Evolutionary conservation across 2,113 vertebrate genomes (phyloP).

Genomic region (Rhinopomastus cyanomelas): DNA sequence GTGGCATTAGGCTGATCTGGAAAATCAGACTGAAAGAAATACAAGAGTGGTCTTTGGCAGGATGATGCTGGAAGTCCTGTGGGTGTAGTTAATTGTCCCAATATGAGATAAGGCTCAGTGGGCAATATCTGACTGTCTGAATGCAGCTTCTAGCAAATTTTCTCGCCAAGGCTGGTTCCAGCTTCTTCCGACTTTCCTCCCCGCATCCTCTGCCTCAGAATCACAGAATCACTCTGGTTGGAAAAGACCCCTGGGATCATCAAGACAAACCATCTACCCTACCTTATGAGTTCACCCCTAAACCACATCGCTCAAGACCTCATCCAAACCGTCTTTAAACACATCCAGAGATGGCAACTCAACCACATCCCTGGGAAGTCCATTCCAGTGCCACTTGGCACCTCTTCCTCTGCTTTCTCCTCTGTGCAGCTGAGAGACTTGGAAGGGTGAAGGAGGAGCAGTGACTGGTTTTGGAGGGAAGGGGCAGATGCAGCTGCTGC

Average conservation of each 20-base stretch:
- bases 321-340: too few species aligned
- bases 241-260: too few species aligned
- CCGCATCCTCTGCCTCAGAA: background rate
- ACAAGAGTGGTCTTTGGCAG: background rate
- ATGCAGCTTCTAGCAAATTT: background rate
- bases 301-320: too few species aligned
- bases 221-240: too few species aligned
- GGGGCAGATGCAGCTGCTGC: background rate
- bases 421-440: background rate
- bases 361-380: too few species aligned
- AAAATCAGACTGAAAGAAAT: background rate
- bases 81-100: background rate
- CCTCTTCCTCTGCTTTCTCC: background rate
- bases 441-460: background rate
- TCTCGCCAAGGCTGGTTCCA: background rate
- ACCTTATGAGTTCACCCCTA: too few species aligned
- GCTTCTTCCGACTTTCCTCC: background rate
- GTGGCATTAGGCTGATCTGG: background rate
- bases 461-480: background rate
- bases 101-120: background rate
- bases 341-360: too few species aligned
- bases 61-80: background rate
- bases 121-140: background rate
- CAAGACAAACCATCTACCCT: too few species aligned
- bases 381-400: too few species aligned